Conservation (phyloP, 2,888 invertebrate genomes). For the Tridacna crocea region DNA sequence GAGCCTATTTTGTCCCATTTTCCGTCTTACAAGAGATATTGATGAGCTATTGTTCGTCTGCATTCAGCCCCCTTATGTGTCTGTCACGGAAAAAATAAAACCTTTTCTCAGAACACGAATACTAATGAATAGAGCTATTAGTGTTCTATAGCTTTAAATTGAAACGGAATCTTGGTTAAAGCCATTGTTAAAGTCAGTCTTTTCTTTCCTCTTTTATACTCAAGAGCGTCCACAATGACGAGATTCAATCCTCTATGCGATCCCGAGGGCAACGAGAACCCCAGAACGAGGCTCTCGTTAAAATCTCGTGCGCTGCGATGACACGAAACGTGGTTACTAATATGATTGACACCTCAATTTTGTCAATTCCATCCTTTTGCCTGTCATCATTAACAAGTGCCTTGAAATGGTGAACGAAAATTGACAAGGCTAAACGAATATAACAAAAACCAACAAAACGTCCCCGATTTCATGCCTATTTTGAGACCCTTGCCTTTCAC, state of each 20-base stretch:
- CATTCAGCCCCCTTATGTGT: constrained; percentile 50
- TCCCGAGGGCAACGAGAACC: constrained; percentile 32
- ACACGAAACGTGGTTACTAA: constrained; percentile 28
- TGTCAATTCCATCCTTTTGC: constrained; percentile 49
- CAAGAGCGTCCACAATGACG: constrained; percentile 52
- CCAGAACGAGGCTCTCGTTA: constrained; percentile 51
- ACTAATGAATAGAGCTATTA: constrained; percentile 55
- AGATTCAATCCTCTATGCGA: constrained; percentile 23
- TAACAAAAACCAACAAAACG: constrained; percentile 53
- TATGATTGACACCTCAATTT: constrained; percentile 58
- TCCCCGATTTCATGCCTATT: constrained; percentile 63
- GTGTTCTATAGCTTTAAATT: constrained; percentile 60
- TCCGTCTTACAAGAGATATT: constrained; percentile 44
- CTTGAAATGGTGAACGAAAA: constrained; percentile 37
- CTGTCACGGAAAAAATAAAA: constrained; percentile 58
- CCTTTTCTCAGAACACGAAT: constrained; percentile 56
- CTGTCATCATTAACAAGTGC: constrained; percentile 47
- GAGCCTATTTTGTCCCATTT: constrained; percentile 58
- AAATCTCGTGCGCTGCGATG: constrained; percentile 29
- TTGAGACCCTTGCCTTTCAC: constrained; percentile 49
- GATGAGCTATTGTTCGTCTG: constrained; percentile 58
- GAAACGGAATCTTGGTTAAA: constrained; percentile 60
- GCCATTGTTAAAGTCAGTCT: constrained; percentile 58
- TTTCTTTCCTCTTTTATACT: constrained; percentile 54
- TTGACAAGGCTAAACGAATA: constrained; percentile 50